Percentiles rank a stretch among this genome's conserved stretches.
Conservation (phyloP, 2,113 vertebrate species). For the Tamias sibiricus region DNA sequence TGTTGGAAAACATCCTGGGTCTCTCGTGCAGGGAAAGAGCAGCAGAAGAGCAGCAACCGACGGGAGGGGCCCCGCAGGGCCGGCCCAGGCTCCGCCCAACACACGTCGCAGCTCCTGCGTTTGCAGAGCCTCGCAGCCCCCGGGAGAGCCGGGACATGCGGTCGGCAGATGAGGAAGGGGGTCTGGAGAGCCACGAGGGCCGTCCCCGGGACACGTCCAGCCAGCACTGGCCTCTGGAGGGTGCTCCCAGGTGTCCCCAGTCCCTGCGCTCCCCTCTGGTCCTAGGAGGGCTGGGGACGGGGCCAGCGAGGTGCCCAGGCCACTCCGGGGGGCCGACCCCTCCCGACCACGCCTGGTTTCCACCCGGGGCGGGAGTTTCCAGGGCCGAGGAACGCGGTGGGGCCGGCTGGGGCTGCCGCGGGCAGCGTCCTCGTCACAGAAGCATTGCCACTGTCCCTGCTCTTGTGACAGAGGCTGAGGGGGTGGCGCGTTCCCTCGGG, state of each 20-base stretch:
- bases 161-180: not conserved
- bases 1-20: not conserved
- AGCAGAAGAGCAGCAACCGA: no score
- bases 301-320: not conserved
- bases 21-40: no score
- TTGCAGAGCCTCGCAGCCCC: no score
- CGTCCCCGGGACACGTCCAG: no score
- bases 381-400: not conserved
- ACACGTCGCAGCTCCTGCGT: no score
- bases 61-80: no score
- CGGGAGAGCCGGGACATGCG: no score
- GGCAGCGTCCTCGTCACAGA: not conserved
- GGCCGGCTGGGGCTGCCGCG: not conserved
- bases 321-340: no score
- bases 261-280: not conserved
- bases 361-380: no score
- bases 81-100: no score
- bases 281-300: not conserved
- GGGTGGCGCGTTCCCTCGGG: not conserved
- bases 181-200: not conserved
- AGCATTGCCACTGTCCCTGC: not conserved
- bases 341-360: no score
- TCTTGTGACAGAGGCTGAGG: not conserved
- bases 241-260: not conserved
- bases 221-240: not conserved